Percentiles rank a stretch among this genome's conserved stretches.
These are phyloP conservation scores for Prolemur simus DNA, from an alignment of 2,113 vertebrate genomes.

Conservation along the genomic window DNA sequence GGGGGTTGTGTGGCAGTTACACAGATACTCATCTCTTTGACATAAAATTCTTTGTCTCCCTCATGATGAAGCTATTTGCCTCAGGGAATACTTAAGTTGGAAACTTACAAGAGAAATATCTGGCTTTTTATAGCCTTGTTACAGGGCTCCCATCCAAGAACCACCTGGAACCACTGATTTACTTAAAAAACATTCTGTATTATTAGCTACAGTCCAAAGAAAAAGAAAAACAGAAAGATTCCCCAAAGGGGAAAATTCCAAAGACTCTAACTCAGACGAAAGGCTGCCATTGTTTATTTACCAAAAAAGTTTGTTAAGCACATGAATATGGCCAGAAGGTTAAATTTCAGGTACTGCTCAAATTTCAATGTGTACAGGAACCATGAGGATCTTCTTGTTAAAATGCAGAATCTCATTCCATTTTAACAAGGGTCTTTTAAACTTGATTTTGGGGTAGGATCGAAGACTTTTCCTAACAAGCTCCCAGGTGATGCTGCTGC, in stretches of 20 bases:
- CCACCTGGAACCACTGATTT: conserved; percentile 71
- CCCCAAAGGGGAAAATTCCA: conserved; percentile 47
- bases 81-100: conserved; percentile 55
- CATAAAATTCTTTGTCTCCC: conserved; percentile 12
- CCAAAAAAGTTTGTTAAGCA: conserved; percentile 47
- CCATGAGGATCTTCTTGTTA: background rate
- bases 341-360: conserved; percentile 49
- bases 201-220: conserved; percentile 60
- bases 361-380: background rate
- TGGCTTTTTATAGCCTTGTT: conserved; percentile 65
- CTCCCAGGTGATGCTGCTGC: background rate
- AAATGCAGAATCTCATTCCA: background rate
- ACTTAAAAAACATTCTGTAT: conserved; percentile 57
- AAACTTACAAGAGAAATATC: conserved; percentile 65
- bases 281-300: conserved; percentile 56
- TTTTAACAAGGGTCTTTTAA: conserved; percentile 15
- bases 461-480: background rate
- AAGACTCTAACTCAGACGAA: conserved; percentile 27
- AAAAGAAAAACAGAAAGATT: conserved; percentile 60
- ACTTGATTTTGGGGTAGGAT: background rate
- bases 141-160: conserved; percentile 56
- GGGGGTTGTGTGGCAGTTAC: background rate
- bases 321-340: conserved; percentile 44
- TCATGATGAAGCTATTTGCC: conserved; percentile 39
- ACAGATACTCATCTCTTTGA: conserved; percentile 20